Conservation (phyloP, 2,888 invertebrate species). For the Pandemis heparana region DNA sequence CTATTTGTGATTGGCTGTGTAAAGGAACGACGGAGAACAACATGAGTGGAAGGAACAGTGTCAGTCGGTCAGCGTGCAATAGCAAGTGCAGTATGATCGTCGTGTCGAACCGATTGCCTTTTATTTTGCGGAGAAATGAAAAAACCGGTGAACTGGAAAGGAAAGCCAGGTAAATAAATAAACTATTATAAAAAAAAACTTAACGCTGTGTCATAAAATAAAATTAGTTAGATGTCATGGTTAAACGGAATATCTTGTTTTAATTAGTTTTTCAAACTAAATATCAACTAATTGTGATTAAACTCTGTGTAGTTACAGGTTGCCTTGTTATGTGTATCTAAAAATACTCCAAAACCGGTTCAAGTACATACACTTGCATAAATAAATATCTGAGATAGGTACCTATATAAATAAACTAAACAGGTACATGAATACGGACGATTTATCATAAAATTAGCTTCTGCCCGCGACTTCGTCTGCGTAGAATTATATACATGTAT, state of each 20-base stretch:
- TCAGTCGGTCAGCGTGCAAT: slow-evolving; percentile 77
- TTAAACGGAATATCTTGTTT: too few relatives aligned
- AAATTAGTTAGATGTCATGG: neutral
- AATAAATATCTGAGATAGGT: neutral
- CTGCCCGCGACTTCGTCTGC: too few relatives aligned
- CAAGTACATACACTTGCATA: neutral
- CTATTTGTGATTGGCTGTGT: slow-evolving; percentile 74
- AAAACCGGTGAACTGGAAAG: slow-evolving; percentile 90
- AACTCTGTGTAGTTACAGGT: slow-evolving; percentile 9
- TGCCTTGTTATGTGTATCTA: slow-evolving; percentile 9
- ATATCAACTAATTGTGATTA: neutral
- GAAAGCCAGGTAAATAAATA: slow-evolving; percentile 90
- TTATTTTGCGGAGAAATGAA: slow-evolving; percentile 92
- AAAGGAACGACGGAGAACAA: slow-evolving; percentile 64
- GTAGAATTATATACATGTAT: too few relatives aligned
- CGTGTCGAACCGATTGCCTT: slow-evolving; percentile 95
- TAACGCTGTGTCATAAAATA: neutral
- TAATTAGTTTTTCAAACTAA: neutral
- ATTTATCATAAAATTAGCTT: too few relatives aligned
- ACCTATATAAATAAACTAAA: neutral
- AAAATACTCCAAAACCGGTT: slow-evolving; percentile 30
- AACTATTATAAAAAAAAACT: neutral
- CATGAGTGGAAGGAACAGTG: slow-evolving; percentile 72
- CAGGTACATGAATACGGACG: neutral
- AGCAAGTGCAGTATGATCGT: slow-evolving; percentile 93